Conservation (phyloP, 2,113 vertebrate genomes). For the Agapornis roseicollis region DNA sequence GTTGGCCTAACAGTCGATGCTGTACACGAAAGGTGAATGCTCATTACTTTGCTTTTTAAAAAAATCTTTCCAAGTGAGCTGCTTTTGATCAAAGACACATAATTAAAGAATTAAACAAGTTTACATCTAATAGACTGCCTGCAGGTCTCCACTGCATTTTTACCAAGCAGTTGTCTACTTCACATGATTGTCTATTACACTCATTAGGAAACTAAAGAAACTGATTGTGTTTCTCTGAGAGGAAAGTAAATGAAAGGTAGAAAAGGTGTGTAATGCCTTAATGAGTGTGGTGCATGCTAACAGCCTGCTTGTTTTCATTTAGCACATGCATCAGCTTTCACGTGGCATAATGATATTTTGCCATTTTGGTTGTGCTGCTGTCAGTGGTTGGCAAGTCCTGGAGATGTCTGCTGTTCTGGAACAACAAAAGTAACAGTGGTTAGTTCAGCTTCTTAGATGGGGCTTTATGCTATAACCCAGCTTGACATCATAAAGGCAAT, state of each 20-base stretch:
- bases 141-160: slow-evolving; percentile 49
- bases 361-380: slow-evolving; percentile 49
- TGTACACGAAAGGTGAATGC: slow-evolving; percentile 22
- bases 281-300: slow-evolving; percentile 74
- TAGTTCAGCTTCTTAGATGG: slow-evolving; percentile 64
- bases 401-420: slow-evolving; percentile 15
- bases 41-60: slow-evolving; percentile 23
- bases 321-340: slow-evolving; percentile 39
- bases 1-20: slow-evolving; percentile 4
- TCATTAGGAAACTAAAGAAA: slow-evolving; percentile 80
- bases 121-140: slow-evolving; percentile 65
- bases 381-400: slow-evolving; percentile 8
- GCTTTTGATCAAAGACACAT: slow-evolving; percentile 65
- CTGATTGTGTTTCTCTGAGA: slow-evolving; percentile 75
- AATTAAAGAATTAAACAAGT: slow-evolving; percentile 72
- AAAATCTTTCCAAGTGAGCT: slow-evolving; percentile 55
- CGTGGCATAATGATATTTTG: slow-evolving; percentile 20
- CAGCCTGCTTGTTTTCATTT: slow-evolving; percentile 43
- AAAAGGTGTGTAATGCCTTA: slow-evolving; percentile 64
- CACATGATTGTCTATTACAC: slow-evolving; percentile 80
- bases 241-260: slow-evolving; percentile 58
- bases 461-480: slow-evolving; percentile 38
- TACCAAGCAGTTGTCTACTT: slow-evolving; percentile 67
- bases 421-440: slow-evolving; percentile 57
- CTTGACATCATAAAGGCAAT: slow-evolving; percentile 52